Evolutionary conservation across 2,888 invertebrate species (phyloP), one percentile per base, ranked within the genome.

Genomic region (Plagiodera versicolora): DNA sequence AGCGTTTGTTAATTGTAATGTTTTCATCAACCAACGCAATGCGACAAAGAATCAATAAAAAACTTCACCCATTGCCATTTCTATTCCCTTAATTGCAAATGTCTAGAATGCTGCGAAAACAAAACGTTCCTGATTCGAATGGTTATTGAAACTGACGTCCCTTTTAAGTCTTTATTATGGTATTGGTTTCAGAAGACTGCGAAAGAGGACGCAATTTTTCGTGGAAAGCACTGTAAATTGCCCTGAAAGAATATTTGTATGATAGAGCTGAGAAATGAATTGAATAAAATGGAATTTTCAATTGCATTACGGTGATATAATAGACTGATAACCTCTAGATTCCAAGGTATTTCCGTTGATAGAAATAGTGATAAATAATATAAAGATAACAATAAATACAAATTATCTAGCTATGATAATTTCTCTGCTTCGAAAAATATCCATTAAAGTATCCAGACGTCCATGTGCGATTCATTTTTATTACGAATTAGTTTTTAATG

Each of bases 381-480:
- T 9, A 11, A 32, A 32, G 3, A 8, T 10, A 11, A 14, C 24
- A 10, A 32, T 32, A 11, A 32, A 32, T 2, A 8, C 5, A 11
- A 14, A 39, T 39, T n/a, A 39, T 39, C 8, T 39, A 39, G 11
- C 11, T 14, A 14, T 32, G 32, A 24, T 24, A 24, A 24, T 39
- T 14, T 39, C 39, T n/a, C 11, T 2, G 39, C 6, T 24, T 24
- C 24, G 14, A 52, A 32, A 47, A 39, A 53, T 11, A 20, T 17
- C 3, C 8, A 14, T 18, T 32, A 30, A 51, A 47, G 47, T 35
- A 55, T 55, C 44, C n/a, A 19, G 51, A 17, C 32, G 19, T 56
- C 58, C 58, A 63, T 63, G 66, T 61, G 60, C 56, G 46, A 48
- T 32, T 49, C 32, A 63, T 64, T 61, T 64, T 58, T 61, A 66